Base-by-base conservation (phyloP, 2,888 invertebrate genomes). In the Andrena minutula region DNA sequence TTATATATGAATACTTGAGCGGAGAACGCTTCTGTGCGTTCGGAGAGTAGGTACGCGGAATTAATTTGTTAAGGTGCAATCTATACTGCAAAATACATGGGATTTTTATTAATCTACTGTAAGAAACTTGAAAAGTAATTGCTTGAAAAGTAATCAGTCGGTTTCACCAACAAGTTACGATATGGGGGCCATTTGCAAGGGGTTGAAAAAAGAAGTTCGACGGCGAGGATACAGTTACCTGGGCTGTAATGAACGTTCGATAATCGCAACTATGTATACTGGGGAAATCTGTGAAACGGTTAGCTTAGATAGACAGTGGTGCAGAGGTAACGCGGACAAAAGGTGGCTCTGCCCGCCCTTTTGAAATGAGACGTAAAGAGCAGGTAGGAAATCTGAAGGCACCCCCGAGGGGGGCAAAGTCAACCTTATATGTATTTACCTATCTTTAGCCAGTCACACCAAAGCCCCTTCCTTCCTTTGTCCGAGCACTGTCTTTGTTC, bases 301-400 rank as follows among this genome's bases (percentile, higher is more conserved):
- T 53, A 69, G n/a, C n/a, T n/a, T n/a, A n/a, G n/a, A n/a, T n/a
- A n/a, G 58, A 28, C n/a, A 41, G 3, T 20, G 28, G 23, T 47
- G 16, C 20, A n/a, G 65, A 51, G 35, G 65, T 61, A 32, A 72
- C 20, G 35, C 28, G 49, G 28, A 26, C 23, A n/a, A 47, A 47
- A 49, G 69, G 61, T 61, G 8, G 6, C 16, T 53, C n/a, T 32
- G 47, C 28, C 20, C 3, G 72, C 0, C 65, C 58, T 49, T 76
- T 65, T 2, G 26, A 70, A 77, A 35, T 23, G 51, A 76, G 63
- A 49, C 16, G 49, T 53, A 58, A 79, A 60, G 51, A 53, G 66
- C 85, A 85, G 82, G 85, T 85, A 85, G 49, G 20, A 47, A 58
- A 69, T 63, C 58, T 26, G 41, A 53, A 51, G 78, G 30, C 63